These are phyloP conservation scores for Callipepla californica DNA, from an alignment of 2,113 vertebrate genomes.

Conservation along the genomic window DNA sequence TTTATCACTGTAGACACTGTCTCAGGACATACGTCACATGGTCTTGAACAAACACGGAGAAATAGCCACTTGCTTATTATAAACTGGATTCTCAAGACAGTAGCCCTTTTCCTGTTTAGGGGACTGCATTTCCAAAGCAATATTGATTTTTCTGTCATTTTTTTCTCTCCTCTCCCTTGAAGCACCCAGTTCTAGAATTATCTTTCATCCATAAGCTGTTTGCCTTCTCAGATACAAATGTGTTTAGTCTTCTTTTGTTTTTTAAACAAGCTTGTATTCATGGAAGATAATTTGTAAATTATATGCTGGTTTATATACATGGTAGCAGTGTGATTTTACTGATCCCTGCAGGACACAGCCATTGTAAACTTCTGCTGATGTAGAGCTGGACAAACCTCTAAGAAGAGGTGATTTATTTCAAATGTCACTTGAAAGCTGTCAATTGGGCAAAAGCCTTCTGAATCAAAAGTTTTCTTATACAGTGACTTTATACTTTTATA, in stretches of 20 bases:
- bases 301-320: background rate
- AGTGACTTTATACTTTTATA: background rate
- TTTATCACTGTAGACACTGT: conserved; percentile 37
- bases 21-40: conserved; percentile 2
- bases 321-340: background rate
- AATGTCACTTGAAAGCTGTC: background rate
- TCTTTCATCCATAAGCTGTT: background rate
- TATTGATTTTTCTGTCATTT: conserved; percentile 7
- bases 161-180: background rate
- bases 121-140: background rate
- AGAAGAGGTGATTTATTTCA: background rate
- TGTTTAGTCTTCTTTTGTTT: background rate
- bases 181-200: background rate
- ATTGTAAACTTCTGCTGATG: background rate
- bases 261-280: background rate
- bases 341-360: background rate
- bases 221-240: background rate
- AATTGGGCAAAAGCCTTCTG: background rate
- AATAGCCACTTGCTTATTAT: conserved; percentile 2
- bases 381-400: background rate
- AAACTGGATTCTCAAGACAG: background rate
- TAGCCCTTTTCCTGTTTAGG: background rate
- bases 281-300: background rate
- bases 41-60: conserved; percentile 26
- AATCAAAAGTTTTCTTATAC: background rate